Evolutionary conservation across 2,888 invertebrate species (phyloP), one percentile per base, ranked within the genome.

Genomic region (Zygothrica quintamaculata): DNA sequence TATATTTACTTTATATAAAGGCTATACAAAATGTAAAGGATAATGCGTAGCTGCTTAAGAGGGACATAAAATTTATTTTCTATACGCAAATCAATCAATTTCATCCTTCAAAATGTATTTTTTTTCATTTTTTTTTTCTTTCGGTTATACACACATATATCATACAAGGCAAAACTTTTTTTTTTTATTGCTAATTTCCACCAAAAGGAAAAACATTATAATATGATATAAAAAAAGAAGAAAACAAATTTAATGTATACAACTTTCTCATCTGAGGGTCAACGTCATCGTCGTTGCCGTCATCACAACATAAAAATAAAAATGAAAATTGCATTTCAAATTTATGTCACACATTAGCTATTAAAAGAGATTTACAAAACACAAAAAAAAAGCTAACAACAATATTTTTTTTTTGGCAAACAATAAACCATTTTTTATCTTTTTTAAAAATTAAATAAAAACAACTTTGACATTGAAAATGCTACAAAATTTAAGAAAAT

Each of bases 241-340:
- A n/a, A 11, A 47, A 59, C 31, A 57, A 12, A 42, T 36, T 9
- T 25, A 25, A n/a, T 13, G 25, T 39, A 47, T 12, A 43, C 37
- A 67, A 56, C 60, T 57, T 59, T 78, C 47, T 36, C 53, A 16
- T 37, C 34, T 65, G 67, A 72, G 39, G 81, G 69, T 65, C 69
- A 39, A 15, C 40, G 31, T n/a, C 39, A 18, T 22, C 46, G 6
- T 42, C 15, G 37, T 15, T 39, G 58, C 18, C 61, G 58, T 53
- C 31, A 46, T 42, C 40, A 50, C 26, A 61, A 46, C 26, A 61
- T 72, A 29, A 62, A 53, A 39, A 57, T 52, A 58, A 57, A 52
- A 34, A 46, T 37, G 42, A 46, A 58, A 75, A 73, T 50, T 59
- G 64, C 66, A 65, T 53, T 72, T 55, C 43, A 22, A 61, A 51